phyloP scores from a whole-genome alignment of 2,888 invertebrate species.

The Acheta domesticus region DNA sequence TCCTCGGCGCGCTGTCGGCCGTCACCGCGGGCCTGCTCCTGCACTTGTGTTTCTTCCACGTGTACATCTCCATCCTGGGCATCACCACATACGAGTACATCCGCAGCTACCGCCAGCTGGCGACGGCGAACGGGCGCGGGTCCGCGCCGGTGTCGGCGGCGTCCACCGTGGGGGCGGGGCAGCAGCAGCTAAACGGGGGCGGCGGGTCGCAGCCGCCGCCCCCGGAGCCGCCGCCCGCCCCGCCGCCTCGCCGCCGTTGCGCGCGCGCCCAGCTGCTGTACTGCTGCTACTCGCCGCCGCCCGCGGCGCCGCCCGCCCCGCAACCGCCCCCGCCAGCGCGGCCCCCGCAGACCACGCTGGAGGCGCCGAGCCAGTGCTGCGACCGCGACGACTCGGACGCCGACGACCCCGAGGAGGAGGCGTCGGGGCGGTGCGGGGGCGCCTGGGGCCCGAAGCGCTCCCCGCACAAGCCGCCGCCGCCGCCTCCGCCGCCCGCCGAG shows the following conservation, averaged over 20 bases:
- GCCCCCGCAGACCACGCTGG: background rate
- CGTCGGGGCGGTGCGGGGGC: background rate
- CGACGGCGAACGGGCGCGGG: background rate
- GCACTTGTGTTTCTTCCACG: conserved; percentile 83
- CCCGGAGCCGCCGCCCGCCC: background rate
- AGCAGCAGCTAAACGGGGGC: background rate
- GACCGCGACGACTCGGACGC: background rate
- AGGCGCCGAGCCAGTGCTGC: background rate
- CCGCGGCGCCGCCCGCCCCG: background rate
- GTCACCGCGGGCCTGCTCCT: conserved; percentile 72
- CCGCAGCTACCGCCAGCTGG: conserved; percentile 43
- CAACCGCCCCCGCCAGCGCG: background rate
- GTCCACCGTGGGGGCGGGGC: background rate
- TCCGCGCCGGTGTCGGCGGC: background rate
- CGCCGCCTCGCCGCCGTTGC: background rate
- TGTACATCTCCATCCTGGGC: conserved; percentile 79
- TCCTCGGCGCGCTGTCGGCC: conserved; percentile 67
- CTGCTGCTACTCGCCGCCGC: conserved; percentile 22
- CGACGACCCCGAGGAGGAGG: background rate
- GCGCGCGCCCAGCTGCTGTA: background rate
- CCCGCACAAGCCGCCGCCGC: background rate
- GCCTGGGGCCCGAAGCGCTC: background rate
- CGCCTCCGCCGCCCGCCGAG: background rate
- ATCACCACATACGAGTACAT: conserved; percentile 90
- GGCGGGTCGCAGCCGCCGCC: background rate